Base-by-base conservation (phyloP, 53 echinoderm and acorn worm genomes). In the Henricia sp. region DNA sequence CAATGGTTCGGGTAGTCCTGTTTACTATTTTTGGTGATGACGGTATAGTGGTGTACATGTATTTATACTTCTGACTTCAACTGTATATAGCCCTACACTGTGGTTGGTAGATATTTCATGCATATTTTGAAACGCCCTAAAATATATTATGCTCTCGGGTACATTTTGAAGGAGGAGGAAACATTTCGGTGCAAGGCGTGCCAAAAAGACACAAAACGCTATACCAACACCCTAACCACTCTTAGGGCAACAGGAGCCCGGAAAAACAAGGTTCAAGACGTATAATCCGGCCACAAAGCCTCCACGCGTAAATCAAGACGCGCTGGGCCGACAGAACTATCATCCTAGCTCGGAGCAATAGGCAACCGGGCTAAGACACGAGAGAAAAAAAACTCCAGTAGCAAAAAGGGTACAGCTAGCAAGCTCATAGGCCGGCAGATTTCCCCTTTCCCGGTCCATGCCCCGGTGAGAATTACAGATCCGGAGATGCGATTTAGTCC, bases 271-370 rank as follows among this genome's bases (percentile, higher is more conserved):
- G 64, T 35, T 25, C 80, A 43, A 6, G 42, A 20, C 44, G 24
- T 38, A 29, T 63, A 80, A 80, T 80, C 80, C 64, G 5, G 36
- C 23, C 48, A 50, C 34, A 44, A 80, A 80, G 64, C 64, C 76
- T 64, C 48, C 63, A 46, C 80, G 80, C 50, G 80, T 80, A 80
- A 80, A 64, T 26, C 80, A 63, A 80, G 80, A 80, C 80, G 80
- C 46, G 80, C 19, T 63, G 80, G 63, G 80, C 63, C 23, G 80
- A 64, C 40, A 46, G 80, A 64, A 12, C 48, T 48, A 46, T 63
- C 80, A 65, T 80, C 80, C 64, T 64, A 43, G 80, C 80, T 80
- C 63, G 19, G 64, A 80, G 80, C 80, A 10, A 48, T 80, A 50
- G 44, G 2, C 12, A 46, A 46, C 8, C 8, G 14, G 48, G 14